Base-by-base conservation (phyloP, 2,113 vertebrate genomes). In the Acanthochromis polyacanthus region DNA sequence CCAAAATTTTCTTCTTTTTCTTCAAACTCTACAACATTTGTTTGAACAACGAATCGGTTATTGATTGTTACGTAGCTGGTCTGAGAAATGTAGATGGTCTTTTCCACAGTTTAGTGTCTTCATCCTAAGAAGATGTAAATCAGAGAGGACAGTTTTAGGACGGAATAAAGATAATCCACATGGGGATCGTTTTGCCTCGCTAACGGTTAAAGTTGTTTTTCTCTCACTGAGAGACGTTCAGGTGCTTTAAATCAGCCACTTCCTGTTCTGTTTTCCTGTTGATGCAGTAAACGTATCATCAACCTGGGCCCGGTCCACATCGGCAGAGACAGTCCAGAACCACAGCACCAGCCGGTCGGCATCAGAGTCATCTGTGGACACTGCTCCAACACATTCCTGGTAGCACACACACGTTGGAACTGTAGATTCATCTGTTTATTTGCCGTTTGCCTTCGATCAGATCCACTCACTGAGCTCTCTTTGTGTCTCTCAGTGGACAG, bases 401-500 rank as follows among this genome's bases (percentile, higher is more conserved):
- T 95, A 87, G 10, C 17, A 40, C 19, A 55, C 36, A 64, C n/a
- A 20, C 48, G 57, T 30, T 30, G 17, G 28, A 32, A 53, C 25
- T 16, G 50, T 51, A 20, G 32, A 19, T 4, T 15, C 11, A 16
- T 38, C 50, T 48, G 57, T n/a, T 10, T 7, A 17, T 23, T 61
- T 55, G 2, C 30, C 5, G 30, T 11, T 20, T 59, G 30, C 17
- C 50, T 15, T 50, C 20, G 16, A 66, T 32, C 55, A 43, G 53
- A 62, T 50, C 16, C 30, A 5, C 58, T 30, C 40, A 16, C 40
- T n/a, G 40, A 43, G 3, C 40, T 43, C 2, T 43, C 40, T 1
- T 32, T 56, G 6, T 65, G n/a, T 62, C 22, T 74, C 52, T n/a
- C 78, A 97, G 96, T 97, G 96, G 96, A 96, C 95, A 1, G 96